These are phyloP conservation scores for Guaruba guarouba DNA, from an alignment of 2,113 vertebrate species.

Conservation along the genomic window DNA sequence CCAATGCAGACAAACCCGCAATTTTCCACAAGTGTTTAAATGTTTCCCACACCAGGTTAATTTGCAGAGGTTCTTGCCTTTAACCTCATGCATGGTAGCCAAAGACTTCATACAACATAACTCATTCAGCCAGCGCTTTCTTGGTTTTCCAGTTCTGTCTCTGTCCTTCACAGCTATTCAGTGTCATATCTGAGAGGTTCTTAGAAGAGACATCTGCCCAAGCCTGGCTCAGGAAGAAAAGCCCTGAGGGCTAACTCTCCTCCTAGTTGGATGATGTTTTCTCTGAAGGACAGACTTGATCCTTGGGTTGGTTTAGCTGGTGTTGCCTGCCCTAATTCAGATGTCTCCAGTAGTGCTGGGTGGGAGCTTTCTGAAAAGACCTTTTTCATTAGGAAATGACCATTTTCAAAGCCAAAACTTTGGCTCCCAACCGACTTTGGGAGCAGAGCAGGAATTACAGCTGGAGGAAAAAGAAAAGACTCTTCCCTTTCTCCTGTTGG, in stretches of 20 bases:
- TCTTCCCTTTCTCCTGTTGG: not conserved
- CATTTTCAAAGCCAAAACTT: not conserved
- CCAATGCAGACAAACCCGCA: not conserved
- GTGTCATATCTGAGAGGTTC: not conserved
- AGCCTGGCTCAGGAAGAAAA: not conserved
- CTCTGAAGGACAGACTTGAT: not conserved
- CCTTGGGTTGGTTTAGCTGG: not conserved
- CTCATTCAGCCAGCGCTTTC: not conserved
- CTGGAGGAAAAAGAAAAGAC: not conserved
- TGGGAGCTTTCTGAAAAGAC: not conserved
- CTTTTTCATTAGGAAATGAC: not conserved
- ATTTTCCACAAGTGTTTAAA: not conserved
- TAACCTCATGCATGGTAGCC: not conserved
- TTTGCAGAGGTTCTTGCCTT: not conserved
- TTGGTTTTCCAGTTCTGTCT: not conserved
- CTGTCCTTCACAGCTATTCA: not conserved
- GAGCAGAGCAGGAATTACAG: not conserved
- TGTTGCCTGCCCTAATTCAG: not conserved
- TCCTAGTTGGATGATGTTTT: not conserved
- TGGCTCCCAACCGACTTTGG: not conserved
- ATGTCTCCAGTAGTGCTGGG: not conserved
- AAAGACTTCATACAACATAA: not conserved
- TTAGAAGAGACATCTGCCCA: not conserved
- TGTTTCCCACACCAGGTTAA: not conserved
- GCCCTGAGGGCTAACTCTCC: not conserved